Evolutionary conservation across 2,888 invertebrate species (phyloP).

Genomic region (Lochmaea capreae): DNA sequence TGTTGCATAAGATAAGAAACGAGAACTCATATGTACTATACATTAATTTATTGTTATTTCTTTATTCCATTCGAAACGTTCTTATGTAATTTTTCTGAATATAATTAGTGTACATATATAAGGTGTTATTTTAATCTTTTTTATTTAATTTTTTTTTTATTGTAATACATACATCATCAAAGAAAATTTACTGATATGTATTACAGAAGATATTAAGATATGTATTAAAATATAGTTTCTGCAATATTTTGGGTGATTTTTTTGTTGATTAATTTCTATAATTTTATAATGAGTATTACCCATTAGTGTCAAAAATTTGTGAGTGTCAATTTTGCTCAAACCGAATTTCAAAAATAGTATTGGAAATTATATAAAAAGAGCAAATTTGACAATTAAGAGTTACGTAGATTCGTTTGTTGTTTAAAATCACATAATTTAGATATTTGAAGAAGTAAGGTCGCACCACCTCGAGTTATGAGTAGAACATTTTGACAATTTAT

Average conservation of each 20-base stretch:
- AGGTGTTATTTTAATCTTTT: constrained; percentile 49
- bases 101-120: constrained; percentile 48
- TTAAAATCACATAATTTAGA: background rate
- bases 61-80: constrained; percentile 52
- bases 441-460: no score
- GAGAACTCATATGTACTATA: constrained; percentile 32
- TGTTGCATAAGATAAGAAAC: constrained; percentile 15
- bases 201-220: constrained; percentile 46
- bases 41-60: constrained; percentile 47
- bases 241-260: background rate
- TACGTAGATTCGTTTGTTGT: constrained; percentile 11
- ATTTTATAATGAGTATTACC: background rate
- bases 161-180: constrained; percentile 49
- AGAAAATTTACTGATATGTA: constrained; percentile 36
- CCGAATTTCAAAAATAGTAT: background rate
- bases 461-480: no score
- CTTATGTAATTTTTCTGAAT: constrained; percentile 43
- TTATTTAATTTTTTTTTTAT: constrained; percentile 43
- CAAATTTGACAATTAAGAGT: constrained; percentile 14
- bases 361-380: constrained; percentile 1
- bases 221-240: constrained; percentile 4
- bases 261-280: background rate
- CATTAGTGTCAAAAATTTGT: background rate
- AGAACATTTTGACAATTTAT: no score
- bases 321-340: constrained; percentile 23